Conservation (phyloP, 2,888 invertebrate species). For the Bruchidius siliquastri region DNA sequence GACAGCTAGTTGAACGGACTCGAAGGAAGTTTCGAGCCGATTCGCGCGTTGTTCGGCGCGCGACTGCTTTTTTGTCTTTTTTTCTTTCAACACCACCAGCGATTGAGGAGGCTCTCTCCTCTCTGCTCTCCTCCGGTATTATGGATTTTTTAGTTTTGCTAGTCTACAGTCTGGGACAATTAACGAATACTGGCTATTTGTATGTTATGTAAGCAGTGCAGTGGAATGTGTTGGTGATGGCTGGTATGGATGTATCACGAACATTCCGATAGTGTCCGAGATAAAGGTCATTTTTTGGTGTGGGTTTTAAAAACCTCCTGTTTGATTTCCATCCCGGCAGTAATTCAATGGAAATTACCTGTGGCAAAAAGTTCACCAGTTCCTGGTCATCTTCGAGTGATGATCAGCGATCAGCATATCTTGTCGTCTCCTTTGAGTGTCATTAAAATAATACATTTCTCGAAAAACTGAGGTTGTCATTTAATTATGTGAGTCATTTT, state of each 20-base stretch:
- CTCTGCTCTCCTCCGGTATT: background rate
- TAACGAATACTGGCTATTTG: background rate
- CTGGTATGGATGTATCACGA: background rate
- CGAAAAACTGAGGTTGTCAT: no score
- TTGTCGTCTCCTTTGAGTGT: no score
- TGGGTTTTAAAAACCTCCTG: no score
- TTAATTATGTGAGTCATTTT: no score
- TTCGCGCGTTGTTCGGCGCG: conserved; percentile 14
- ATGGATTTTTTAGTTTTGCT: background rate
- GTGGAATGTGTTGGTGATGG: background rate
- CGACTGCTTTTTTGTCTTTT: background rate
- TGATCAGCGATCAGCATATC: no score
- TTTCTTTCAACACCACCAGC: background rate
- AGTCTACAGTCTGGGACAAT: background rate
- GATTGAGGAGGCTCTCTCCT: background rate
- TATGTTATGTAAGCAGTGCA: background rate
- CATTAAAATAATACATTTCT: no score
- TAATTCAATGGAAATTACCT: no score
- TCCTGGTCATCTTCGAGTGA: no score
- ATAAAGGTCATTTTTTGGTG: no score
- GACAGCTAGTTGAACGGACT: conserved; percentile 44
- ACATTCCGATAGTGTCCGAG: background rate
- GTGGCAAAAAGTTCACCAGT: no score
- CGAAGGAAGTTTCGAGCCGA: conserved; percentile 45
- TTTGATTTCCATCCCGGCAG: no score